Evolutionary conservation across 2,888 invertebrate genomes (phyloP), one percentile per base, ranked within the genome.

Genomic region (Thera britannica): DNA sequence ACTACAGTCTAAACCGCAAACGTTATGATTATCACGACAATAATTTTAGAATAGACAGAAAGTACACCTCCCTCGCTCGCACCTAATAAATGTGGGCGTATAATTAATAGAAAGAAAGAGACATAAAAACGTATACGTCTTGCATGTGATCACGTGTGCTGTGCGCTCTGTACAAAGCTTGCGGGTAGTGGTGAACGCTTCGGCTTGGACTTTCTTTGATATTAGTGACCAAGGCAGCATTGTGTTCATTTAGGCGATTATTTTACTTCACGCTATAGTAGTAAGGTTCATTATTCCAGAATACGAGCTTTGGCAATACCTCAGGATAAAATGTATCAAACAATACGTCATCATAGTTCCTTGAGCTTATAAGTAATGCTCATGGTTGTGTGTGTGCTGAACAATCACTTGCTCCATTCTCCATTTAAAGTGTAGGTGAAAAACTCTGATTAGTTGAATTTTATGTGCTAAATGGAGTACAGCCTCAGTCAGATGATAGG

Each of bases 131-230:
- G 23, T 58, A 46, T 46, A 34, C 57, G 57, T 38, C 3, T 9
- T 44, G 64, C 61, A 57, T 58, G 60, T 23, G 52, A 34, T 8
- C 52, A 52, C 8, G n/a, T 52, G 52, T 52, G 52, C 34, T 52
- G 52, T 71, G 72, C 65, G 62, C 64, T 72, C 69, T 77, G 79
- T 82, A 77, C 62, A 78, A 79, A 77, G 83, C 82, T 82, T 80
- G 81, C 79, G 75, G 83, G 83, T 83, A 82, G 85, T 80, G 83
- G 77, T 79, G 84, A 77, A 85, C 86, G 74, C 68, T 67, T 65
- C 59, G 36, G 83, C 84, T 84, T 82, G 75, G 75, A 79, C 77
- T 80, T 75, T 70, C 44, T 58, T 71, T 64, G 67, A 61, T 65
- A 62, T 67, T 72, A 63, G 67, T 67, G 62, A 66, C 59, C 64